Evolutionary conservation across 2,113 vertebrate species (phyloP).

Genomic region (Excalfactoria chinensis): DNA sequence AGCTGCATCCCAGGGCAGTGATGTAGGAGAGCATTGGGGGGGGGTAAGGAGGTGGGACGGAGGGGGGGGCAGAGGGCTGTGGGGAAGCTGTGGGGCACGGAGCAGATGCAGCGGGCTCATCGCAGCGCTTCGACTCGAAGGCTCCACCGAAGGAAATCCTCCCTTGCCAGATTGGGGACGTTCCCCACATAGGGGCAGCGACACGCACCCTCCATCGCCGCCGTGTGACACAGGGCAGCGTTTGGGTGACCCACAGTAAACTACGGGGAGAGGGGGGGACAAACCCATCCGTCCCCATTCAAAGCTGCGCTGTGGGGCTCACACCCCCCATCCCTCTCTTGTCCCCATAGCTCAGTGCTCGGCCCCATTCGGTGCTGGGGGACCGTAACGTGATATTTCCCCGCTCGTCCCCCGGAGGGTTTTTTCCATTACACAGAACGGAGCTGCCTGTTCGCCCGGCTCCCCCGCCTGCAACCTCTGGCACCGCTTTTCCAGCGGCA

Average conservation of each 20-base stretch:
- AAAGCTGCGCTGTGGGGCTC: neutral
- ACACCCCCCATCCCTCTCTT: neutral
- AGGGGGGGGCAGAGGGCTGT: neutral
- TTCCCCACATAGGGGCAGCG: neutral
- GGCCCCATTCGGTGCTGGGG: neutral
- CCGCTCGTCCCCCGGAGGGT: slow-evolving; percentile 83
- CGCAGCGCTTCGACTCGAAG: neutral
- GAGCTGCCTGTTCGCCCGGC: slow-evolving; percentile 76
- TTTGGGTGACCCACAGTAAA: rapidly evolving
- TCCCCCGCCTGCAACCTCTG: slow-evolving; percentile 64
- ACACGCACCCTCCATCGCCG: rapidly evolving
- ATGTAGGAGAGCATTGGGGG: neutral
- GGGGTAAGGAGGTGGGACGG: neutral
- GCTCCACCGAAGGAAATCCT: neutral
- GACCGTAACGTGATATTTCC: slow-evolving; percentile 71
- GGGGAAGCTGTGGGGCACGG: neutral
- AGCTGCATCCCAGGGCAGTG: neutral
- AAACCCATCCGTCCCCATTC: rapidly evolving
- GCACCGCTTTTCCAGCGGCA: slow-evolving; percentile 85
- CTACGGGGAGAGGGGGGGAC: rapidly evolving
- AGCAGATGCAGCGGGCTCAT: neutral
- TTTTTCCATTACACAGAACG: slow-evolving; percentile 88
- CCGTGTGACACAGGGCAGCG: rapidly evolving
- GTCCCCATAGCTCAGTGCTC: neutral
- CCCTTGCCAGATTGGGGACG: neutral